Percentiles rank a stretch among this genome's conserved stretches.
These are phyloP conservation scores for Typhlichthys subterraneus DNA, from an alignment of 2,797 vertebrate species.

Conservation along the genomic window DNA sequence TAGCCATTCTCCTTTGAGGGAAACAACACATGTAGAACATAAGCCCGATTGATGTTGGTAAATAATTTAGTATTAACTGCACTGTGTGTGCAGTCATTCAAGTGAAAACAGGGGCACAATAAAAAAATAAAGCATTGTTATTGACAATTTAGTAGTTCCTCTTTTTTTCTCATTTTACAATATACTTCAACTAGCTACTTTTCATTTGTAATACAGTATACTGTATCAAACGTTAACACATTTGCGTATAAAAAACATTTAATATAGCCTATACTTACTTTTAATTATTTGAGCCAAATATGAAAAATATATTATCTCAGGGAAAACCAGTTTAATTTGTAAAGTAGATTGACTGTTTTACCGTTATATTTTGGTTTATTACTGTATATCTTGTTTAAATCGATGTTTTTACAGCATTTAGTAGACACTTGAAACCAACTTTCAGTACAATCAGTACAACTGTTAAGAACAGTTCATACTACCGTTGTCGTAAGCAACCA, in stretches of 20 bases:
- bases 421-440: too few relatives aligned
- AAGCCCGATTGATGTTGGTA: conserved; percentile 58
- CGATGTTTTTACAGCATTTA: too few relatives aligned
- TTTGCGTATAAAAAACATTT: neutral
- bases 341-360: too few relatives aligned
- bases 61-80: conserved; percentile 68
- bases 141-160: conserved; percentile 20
- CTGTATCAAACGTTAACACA: neutral
- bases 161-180: conserved; percentile 24
- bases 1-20: conserved; percentile 53
- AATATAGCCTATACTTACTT: too few relatives aligned
- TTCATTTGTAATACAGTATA: conserved; percentile 3
- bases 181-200: neutral
- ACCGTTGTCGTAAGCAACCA: too few relatives aligned
- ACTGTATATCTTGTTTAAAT: too few relatives aligned
- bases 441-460: too few relatives aligned
- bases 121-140: conserved; percentile 32
- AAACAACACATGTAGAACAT: conserved; percentile 68
- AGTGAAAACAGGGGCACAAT: conserved; percentile 28
- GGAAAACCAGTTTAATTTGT: too few relatives aligned
- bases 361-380: too few relatives aligned
- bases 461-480: too few relatives aligned
- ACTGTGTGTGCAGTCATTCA: conserved; percentile 54
- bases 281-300: too few relatives aligned
- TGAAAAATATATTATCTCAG: too few relatives aligned